These are phyloP conservation scores for Cebus imitator DNA, from an alignment of 2,113 vertebrate genomes.

Conservation along the genomic window DNA sequence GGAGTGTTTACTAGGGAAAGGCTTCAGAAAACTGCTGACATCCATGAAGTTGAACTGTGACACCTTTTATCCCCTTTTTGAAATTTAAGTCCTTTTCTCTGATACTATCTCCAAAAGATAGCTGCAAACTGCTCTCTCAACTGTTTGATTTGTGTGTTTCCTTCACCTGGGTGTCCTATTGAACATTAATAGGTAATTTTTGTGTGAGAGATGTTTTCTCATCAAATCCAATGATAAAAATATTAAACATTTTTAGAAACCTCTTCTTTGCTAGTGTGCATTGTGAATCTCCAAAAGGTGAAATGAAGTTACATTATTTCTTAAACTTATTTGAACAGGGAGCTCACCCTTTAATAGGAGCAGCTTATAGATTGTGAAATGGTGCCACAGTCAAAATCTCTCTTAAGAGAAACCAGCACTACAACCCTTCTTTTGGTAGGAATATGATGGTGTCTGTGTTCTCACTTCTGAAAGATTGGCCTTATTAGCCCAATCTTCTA, in stretches of 20 bases:
- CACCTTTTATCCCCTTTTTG: not conserved
- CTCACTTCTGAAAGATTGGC: not conserved
- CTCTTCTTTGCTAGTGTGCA: not conserved
- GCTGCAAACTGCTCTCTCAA: not conserved
- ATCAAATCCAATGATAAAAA: not conserved
- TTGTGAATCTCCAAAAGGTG: not conserved
- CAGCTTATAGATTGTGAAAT: not conserved
- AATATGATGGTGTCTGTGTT: not conserved
- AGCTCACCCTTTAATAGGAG: not conserved
- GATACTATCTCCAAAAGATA: not conserved
- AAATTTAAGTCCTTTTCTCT: not conserved
- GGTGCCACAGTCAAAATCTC: not conserved
- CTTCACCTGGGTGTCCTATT: not conserved
- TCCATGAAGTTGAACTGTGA: not conserved
- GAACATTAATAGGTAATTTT: not conserved
- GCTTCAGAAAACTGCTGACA: not conserved
- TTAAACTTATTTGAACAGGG: constrained; percentile 1
- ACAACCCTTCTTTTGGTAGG: not conserved
- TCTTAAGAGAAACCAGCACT: not conserved
- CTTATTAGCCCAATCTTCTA: not conserved
- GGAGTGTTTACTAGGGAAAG: not conserved
- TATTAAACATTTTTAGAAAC: not conserved
- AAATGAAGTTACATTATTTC: not conserved
- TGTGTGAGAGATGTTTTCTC: not conserved
- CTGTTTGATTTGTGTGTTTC: not conserved